These are phyloP conservation scores for Netta rufina DNA, from an alignment of 2,797 vertebrate species.

Conservation along the genomic window DNA sequence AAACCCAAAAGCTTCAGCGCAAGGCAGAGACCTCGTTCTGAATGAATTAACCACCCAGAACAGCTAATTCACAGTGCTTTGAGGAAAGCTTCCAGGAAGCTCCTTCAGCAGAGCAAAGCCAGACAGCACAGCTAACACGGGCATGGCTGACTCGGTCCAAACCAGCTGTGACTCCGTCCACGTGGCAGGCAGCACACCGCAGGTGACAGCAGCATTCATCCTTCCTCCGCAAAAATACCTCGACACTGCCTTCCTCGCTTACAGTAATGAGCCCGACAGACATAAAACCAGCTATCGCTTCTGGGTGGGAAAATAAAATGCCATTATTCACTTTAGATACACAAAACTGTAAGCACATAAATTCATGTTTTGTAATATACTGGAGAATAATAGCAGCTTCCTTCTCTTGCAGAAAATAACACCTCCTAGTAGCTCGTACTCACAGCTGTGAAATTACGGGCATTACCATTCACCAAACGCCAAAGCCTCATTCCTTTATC, in stretches of 20 bases:
- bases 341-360: neutral
- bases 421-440: neutral
- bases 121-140: neutral
- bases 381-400: neutral
- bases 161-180: neutral
- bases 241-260: neutral
- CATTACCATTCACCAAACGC: neutral
- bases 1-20: neutral
- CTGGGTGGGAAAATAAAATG: neutral
- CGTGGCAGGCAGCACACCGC: accelerated
- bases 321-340: neutral
- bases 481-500: neutral
- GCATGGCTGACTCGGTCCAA: neutral
- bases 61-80: neutral
- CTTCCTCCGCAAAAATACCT: neutral
- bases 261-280: neutral
- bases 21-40: neutral
- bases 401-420: neutral
- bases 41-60: neutral
- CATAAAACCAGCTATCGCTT: neutral
- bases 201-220: neutral
- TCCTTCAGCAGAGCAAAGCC: neutral
- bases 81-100: neutral
- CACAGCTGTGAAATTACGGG: neutral
- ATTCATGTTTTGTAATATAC: neutral